phyloP scores from a whole-genome alignment of 2,797 vertebrate genomes.

The Neomorphus geoffroyi region DNA sequence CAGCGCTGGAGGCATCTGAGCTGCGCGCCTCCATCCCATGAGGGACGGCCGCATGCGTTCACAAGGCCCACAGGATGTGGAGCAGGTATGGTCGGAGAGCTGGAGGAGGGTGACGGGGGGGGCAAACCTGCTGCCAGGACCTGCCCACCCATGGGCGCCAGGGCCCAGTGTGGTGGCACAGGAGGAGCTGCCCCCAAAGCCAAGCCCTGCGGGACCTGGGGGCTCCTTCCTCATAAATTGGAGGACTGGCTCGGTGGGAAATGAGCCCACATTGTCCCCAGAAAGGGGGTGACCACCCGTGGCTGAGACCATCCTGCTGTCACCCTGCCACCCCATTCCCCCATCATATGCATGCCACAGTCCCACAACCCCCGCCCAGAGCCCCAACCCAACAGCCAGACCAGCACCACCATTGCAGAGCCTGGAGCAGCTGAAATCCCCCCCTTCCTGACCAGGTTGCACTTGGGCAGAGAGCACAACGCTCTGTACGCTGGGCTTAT shows the following conservation, averaged over 20 bases:
- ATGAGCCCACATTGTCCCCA: fast-evolving
- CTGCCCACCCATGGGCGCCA: fast-evolving
- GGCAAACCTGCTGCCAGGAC: fast-evolving
- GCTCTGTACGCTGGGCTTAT: fast-evolving
- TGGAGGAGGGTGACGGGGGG: neutral
- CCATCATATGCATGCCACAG: fast-evolving
- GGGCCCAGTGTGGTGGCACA: neutral
- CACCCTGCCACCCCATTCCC: neutral
- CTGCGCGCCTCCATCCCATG: neutral
- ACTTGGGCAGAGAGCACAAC: fast-evolving
- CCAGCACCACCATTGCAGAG: fast-evolving
- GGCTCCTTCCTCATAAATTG: neutral
- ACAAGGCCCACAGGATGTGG: neutral
- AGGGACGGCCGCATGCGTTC: neutral
- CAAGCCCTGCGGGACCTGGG: no score
- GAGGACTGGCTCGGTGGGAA: neutral
- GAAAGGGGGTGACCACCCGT: fast-evolving
- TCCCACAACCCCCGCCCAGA: fast-evolving
- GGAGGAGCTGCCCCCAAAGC: neutral
- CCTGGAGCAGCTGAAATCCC: neutral
- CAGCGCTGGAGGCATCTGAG: neutral
- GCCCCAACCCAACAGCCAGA: neutral
- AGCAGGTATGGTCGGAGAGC: neutral
- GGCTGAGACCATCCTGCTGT: fast-evolving
- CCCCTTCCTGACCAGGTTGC: neutral